Conservation (phyloP, 1,140 invertebrate species). For the Calephelis virginiensis region DNA sequence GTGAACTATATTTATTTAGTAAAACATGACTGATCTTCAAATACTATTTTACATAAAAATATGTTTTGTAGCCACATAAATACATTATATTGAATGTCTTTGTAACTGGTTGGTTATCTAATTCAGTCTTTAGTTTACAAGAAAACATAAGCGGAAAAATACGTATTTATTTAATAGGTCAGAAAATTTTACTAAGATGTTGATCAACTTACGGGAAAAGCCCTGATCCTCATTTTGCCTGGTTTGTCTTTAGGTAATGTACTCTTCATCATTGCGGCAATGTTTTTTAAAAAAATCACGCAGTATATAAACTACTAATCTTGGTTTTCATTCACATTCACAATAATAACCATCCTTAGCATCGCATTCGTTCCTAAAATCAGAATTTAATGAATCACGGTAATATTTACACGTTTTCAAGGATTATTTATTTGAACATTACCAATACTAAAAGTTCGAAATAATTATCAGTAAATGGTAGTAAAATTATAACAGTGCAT, state of each 20-base stretch:
- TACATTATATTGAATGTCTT: no score
- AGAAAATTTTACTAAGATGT: background rate
- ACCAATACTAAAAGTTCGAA: background rate
- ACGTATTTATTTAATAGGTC: no score
- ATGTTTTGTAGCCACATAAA: no score
- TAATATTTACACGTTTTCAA: slow-evolving; percentile 5
- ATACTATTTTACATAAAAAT: no score
- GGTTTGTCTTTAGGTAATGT: slow-evolving; percentile 89
- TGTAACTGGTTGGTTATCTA: no score
- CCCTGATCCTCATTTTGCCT: slow-evolving; percentile 97
- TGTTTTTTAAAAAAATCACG: slow-evolving; percentile 44
- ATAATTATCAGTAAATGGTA: background rate
- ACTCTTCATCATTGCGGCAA: slow-evolving; percentile 83
- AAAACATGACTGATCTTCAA: no score
- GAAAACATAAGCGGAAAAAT: no score
- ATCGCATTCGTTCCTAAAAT: slow-evolving; percentile 65
- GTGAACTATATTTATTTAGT: no score
- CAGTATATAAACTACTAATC: slow-evolving; percentile 44
- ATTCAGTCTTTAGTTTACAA: no score
- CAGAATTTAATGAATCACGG: slow-evolving; percentile 33
- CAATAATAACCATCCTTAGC: slow-evolving; percentile 65
- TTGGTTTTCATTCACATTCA: slow-evolving; percentile 54
- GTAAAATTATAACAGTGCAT: background rate
- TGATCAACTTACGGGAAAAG: slow-evolving; percentile 91
- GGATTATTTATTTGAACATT: background rate